Base-by-base conservation (phyloP, 2,113 vertebrate genomes). In the Mandrillus leucophaeus region DNA sequence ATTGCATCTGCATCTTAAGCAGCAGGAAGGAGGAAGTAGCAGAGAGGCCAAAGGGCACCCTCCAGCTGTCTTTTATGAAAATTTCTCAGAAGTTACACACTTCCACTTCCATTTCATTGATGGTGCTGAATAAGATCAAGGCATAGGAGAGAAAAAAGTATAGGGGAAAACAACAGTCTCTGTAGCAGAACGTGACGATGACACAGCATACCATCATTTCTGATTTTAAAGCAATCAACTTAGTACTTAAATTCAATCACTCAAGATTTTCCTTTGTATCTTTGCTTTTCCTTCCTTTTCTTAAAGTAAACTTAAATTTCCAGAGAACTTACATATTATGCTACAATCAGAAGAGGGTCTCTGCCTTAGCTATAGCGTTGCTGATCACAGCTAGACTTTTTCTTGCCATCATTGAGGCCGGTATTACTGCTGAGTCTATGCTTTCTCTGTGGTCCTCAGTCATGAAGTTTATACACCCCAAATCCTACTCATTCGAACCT, bases 301-400 rank as follows among this genome's bases (percentile, higher is more conserved):
- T 87, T 91, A 83, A 83, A 73, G 52, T 18, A 43, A 90, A 87
- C 8, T n/a, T 59, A 83, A 55, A 91, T 94, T 81, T 96, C 14
- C 50, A 88, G 80, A 91, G 76, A 87, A 68, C 27, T 61, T 52
- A 52, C 23, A 83, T 61, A 16, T 64, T 78, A 27, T 38, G 80
- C 72, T 73, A 13, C 9, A 40, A 22, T 9, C 38, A 93, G 38
- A 93, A 38, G 10, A 61, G 72, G 55, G 18, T 32, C 73, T 86
- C 66, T 70, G 66, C 16, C 30, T 87, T 86, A 16, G 64, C 27
- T 18, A 3, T 5, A 23, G n/a, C 10, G 20, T 50, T 57, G 13
- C 23, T 45, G 17, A 30, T 61, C 30, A 45, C 8, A 82, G 48
- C 45, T 11, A 11, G 32, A 25, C 48, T 48, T 48, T 59, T 68